These are phyloP conservation scores for Myotis findleyi DNA, from an alignment of 2,797 vertebrate species.

Conservation along the genomic window DNA sequence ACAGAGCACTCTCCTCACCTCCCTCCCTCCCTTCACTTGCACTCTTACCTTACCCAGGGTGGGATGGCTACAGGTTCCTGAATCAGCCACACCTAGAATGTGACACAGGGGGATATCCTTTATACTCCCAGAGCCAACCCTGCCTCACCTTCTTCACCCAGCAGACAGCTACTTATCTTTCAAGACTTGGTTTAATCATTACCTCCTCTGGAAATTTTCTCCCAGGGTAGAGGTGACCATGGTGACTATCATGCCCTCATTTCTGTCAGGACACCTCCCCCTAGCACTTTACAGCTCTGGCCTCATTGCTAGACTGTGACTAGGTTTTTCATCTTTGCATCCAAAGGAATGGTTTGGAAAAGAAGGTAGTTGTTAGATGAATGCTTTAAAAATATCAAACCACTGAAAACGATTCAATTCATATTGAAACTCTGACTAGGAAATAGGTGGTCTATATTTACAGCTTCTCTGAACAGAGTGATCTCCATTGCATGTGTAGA, in stretches of 20 bases:
- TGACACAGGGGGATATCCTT: neutral
- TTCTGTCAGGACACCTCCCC: neutral
- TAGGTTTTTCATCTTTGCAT: neutral
- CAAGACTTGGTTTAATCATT: neutral
- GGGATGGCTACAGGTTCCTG: neutral
- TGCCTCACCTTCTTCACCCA: neutral
- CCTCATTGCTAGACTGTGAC: neutral
- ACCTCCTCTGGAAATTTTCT: neutral
- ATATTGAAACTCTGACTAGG: slow-evolving; percentile 62
- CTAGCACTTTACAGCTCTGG: neutral
- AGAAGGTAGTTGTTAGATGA: neutral
- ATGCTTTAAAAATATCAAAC: slow-evolving; percentile 10
- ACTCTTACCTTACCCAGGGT: neutral
- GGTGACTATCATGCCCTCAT: no score
- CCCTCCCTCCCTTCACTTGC: neutral
- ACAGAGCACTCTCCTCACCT: neutral
- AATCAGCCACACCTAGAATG: neutral
- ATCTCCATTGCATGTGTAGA: slow-evolving; percentile 20
- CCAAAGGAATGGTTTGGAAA: neutral
- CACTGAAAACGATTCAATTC: slow-evolving; percentile 14
- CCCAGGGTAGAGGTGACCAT: neutral
- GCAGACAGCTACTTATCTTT: neutral
- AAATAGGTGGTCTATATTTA: slow-evolving; percentile 53
- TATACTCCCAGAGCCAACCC: neutral
- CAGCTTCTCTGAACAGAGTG: slow-evolving; percentile 46